Base-by-base conservation (phyloP, 30 jellyfish, hydroid and myxozoan species). In the Phacellophora camtschatica region DNA sequence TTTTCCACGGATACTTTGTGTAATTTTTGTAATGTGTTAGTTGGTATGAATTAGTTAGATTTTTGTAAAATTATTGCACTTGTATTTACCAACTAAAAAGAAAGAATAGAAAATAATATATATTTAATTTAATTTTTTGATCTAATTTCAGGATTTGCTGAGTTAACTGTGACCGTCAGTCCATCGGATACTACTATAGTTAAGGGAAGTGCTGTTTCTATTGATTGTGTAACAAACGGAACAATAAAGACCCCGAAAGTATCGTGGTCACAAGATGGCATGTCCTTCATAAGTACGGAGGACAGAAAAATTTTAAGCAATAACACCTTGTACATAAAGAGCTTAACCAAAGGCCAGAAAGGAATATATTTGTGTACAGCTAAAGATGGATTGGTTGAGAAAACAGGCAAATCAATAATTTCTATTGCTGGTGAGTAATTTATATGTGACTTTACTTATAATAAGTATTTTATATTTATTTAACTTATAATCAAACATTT, bases 311-410 rank as follows among this genome's bases (percentile, higher is more conserved):
- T 82, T 19, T 72, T 77, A 15, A 62, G 84, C 9, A 93, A 93
- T 59, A 85, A 85, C 64, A 73, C 99, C 28, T 54, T 93, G 46
- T 74, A 80, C 37, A 86, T 93, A 23, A 78, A 30, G 16, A 63
- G 59, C 6, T 58, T 93, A 19, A 45, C 71, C 10, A 58, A 74
- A 32, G 19, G 73, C 1, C 50, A 75, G 58, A 80, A 89, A 54
- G 99, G 99, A 1, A 10, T 68, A 3, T 93, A 93, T 48, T 49
- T 15, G 23, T 93, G 99, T 66, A 74, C 28, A n/a, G 99, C 97
- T 9, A 78, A 45, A 18, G 36, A 20, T 41, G 86, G 27, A 15
- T n/a, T 25, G n/a, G n/a, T n/a, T n/a, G n/a, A n/a, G n/a, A n/a
- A n/a, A n/a, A n/a, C n/a, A n/a, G n/a, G n/a, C n/a, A n/a, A n/a